Conservation (phyloP, 2,888 invertebrate genomes). For the Fragum fragum region DNA sequence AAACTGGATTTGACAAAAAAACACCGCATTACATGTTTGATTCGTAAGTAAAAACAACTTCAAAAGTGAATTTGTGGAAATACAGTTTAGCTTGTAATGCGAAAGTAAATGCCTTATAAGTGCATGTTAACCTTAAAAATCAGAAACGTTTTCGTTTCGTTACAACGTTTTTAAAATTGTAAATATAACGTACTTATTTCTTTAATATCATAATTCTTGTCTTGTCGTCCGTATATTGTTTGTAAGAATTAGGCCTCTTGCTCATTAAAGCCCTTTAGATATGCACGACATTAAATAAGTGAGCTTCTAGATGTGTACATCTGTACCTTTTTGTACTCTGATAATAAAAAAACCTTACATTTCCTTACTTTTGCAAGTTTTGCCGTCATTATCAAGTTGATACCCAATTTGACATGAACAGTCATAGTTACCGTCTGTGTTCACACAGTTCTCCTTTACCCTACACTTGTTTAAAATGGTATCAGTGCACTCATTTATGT, state of each 20-base stretch:
- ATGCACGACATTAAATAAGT: too few species aligned
- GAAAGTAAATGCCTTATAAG: neutral
- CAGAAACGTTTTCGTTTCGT: too few species aligned
- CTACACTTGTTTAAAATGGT: conserved; percentile 43
- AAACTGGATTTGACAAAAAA: conserved; percentile 38
- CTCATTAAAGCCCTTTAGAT: too few species aligned
- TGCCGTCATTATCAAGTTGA: conserved; percentile 67
- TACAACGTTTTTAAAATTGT: too few species aligned
- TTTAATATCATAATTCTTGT: too few species aligned
- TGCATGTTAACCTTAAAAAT: too few species aligned
- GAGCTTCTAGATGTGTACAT: too few species aligned
- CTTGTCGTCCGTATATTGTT: too few species aligned
- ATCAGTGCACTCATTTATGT: conserved; percentile 57
- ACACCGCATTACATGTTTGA: neutral
- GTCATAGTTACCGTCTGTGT: conserved; percentile 66
- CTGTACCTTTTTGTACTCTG: too few species aligned
- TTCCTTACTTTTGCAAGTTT: conserved; percentile 70
- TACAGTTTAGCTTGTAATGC: neutral
- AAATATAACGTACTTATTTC: too few species aligned
- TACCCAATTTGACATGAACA: conserved; percentile 91
- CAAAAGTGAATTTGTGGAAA: neutral
- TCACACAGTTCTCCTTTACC: conserved; percentile 57
- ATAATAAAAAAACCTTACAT: too few species aligned
- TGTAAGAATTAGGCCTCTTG: neutral
- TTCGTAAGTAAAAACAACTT: too few species aligned